phyloP scores from a whole-genome alignment of 2,797 vertebrate species.

The Leptatherina wallacei region DNA sequence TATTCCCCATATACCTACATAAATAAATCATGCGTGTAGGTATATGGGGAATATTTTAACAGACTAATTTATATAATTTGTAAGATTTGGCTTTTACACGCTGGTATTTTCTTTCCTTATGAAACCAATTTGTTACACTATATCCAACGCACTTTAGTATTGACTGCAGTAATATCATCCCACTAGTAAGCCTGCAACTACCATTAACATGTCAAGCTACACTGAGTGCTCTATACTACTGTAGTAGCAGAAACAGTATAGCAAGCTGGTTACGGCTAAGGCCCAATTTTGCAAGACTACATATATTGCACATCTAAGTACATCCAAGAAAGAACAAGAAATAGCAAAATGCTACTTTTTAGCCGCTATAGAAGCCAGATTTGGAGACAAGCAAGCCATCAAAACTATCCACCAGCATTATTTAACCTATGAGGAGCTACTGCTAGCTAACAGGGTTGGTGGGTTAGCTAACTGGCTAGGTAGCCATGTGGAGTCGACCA shows the following conservation, averaged over 20 bases:
- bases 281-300: slow-evolving; percentile 40
- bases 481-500: slow-evolving; percentile 74
- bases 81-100: not conserved
- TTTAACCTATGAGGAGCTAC: slow-evolving; percentile 48
- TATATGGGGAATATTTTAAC: not conserved
- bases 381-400: not conserved
- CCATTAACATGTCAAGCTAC: slow-evolving; percentile 3
- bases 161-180: not conserved
- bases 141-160: not conserved
- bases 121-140: not conserved
- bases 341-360: not conserved
- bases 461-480: slow-evolving; percentile 56
- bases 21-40: not conserved
- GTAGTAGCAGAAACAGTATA: slow-evolving; percentile 14
- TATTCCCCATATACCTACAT: no score
- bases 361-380: not conserved
- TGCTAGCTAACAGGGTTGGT: slow-evolving; percentile 44
- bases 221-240: slow-evolving; percentile 7
- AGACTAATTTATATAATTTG: not conserved
- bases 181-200: slow-evolving; percentile 3
- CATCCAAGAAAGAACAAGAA: not conserved
- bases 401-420: slow-evolving; percentile 13
- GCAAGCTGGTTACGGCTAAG: slow-evolving; percentile 41
- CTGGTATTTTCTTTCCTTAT: not conserved
- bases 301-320: not conserved